Evolutionary conservation across 2,888 invertebrate species (phyloP).

Genomic region (Byasa hedistus): DNA sequence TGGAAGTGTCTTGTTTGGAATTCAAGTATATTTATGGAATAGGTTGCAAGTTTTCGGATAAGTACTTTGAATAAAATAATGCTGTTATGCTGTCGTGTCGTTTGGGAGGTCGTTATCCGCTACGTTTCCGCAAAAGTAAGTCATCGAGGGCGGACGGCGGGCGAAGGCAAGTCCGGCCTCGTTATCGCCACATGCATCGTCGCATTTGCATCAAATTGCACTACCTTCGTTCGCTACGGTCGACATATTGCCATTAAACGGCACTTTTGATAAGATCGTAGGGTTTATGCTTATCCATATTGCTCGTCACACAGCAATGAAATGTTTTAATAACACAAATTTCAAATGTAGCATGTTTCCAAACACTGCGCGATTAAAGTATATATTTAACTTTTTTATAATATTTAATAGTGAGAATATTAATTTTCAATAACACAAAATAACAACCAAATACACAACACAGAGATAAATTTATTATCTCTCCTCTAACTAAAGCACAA

Average conservation of each 20-base stretch:
- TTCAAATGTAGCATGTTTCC: no score
- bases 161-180: slow-evolving; percentile 38
- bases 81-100: slow-evolving; percentile 16
- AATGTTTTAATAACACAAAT: neutral
- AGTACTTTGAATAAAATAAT: slow-evolving; percentile 12
- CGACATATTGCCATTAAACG: slow-evolving; percentile 36
- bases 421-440: no score
- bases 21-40: neutral
- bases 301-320: slow-evolving; percentile 1
- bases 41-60: slow-evolving; percentile 6
- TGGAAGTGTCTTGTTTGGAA: neutral
- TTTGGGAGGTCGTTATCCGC: slow-evolving; percentile 41
- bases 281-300: slow-evolving; percentile 28
- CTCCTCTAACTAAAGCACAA: no score
- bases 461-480: no score
- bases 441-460: no score
- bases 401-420: no score
- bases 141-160: slow-evolving; percentile 38
- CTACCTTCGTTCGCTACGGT: slow-evolving; percentile 39
- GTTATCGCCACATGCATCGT: slow-evolving; percentile 52
- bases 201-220: slow-evolving; percentile 71
- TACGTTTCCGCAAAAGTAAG: slow-evolving; percentile 49
- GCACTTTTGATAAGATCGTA: slow-evolving; percentile 32
- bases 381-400: no score
- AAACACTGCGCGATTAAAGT: no score